Conservation (phyloP, 2,113 vertebrate genomes). For the Petroica traversi region DNA sequence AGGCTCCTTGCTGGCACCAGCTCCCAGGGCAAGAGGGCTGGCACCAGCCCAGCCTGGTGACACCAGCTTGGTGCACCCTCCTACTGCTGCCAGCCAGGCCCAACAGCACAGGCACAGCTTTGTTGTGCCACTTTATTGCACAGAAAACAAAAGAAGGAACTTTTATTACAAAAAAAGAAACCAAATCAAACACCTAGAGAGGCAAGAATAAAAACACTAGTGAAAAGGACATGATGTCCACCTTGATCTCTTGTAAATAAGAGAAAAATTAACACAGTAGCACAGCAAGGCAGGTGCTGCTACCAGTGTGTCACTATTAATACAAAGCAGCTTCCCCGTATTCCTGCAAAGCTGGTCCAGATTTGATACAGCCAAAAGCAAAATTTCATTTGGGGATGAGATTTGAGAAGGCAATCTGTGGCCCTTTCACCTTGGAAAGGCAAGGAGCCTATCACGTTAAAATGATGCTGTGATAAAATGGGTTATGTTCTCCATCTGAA, state of each 20-base stretch:
- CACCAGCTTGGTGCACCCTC: neutral
- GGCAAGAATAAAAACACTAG: neutral
- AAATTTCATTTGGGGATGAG: neutral
- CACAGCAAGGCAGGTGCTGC: neutral
- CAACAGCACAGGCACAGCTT: neutral
- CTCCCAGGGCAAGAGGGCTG: neutral
- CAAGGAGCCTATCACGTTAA: neutral
- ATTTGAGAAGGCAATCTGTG: neutral
- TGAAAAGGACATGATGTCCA: neutral
- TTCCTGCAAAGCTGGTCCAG: neutral
- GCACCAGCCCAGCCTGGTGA: neutral
- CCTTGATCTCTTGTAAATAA: neutral
- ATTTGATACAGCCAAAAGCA: neutral
- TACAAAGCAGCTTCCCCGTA: neutral
- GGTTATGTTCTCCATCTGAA: neutral
- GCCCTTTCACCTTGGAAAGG: neutral
- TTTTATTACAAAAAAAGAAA: neutral
- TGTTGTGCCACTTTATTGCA: neutral
- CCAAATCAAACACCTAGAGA: neutral
- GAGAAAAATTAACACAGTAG: neutral
- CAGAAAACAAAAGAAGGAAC: neutral
- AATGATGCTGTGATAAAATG: neutral
- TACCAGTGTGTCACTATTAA: neutral
- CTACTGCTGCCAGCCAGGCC: neutral
- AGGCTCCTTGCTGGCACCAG: neutral